Evolutionary conservation across 1,140 invertebrate genomes (phyloP), one percentile per base, ranked within the genome.

Genomic region (Drosophila erecta): DNA sequence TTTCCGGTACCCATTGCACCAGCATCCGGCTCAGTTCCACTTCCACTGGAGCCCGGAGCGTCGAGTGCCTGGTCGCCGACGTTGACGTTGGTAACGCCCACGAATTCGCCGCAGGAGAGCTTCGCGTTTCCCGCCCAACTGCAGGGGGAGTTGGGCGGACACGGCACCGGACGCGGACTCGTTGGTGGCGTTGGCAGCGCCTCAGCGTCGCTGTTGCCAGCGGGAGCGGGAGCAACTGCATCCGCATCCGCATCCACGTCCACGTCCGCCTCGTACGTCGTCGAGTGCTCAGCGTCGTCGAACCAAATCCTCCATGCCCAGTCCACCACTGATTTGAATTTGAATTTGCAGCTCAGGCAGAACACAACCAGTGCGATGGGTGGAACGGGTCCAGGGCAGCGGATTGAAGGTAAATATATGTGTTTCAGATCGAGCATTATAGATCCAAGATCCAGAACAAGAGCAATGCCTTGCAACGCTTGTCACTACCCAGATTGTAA

Each of bases 241-340:
- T 47, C 54, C 11, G 49, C 79, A 10, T 35, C 62, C n/a, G n/a
- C n/a, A n/a, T n/a, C n/a, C n/a, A n/a, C n/a, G n/a, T n/a, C n/a
- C n/a, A n/a, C n/a, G n/a, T 57, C 71, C 38, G 44, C 78, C n/a
- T 51, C 77, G 6, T 81, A 76, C 27, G 47, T 81, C 24, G 56
- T 81, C 1, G 72, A 81, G 20, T 79, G 69, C 37, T 67, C 59
- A 2, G 40, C 60, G 20, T 71, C 71, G 7, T 87, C 85, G n/a
- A 81, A 83, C 38, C 77, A 84, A 24, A 77, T 79, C 51, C 85
- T 85, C 50, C 81, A 74, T 53, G 77, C 81, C 27, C 81, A 85
- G 56, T 85, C 84, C 67, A 89, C 84, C 57, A 89, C 84, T 84
- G 84, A 89, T 89, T 90, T 89, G 76, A 89, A 89, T 89, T 89